Conservation (phyloP, 2,113 vertebrate species). For the Steatornis caripensis region DNA sequence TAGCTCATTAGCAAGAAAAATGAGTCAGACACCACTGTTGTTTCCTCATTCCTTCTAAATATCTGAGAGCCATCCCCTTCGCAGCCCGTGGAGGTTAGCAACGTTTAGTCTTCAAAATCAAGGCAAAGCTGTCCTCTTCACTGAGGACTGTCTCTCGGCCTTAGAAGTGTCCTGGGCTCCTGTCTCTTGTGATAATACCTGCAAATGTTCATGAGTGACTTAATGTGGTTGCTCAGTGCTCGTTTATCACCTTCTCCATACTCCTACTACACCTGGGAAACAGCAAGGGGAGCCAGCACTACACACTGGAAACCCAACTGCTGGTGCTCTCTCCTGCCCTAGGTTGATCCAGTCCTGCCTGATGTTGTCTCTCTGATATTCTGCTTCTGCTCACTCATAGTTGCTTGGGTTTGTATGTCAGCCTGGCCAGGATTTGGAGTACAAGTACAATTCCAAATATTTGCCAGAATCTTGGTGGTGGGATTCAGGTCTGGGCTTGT, state of each 20-base stretch:
- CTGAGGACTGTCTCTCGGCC: not conserved
- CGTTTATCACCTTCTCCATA: not conserved
- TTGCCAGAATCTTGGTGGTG: not conserved
- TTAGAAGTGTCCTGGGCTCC: not conserved
- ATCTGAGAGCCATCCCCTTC: constrained; percentile 38
- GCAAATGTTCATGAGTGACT: not conserved
- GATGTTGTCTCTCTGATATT: not conserved
- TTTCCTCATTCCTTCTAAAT: constrained; percentile 47
- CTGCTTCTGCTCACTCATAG: not conserved
- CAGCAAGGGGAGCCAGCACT: not conserved
- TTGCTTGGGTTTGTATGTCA: not conserved
- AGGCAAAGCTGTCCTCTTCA: not conserved
- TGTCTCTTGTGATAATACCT: not conserved
- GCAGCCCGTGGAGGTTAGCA: not conserved
- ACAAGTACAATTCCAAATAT: not conserved
- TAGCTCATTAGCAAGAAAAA: constrained; percentile 72
- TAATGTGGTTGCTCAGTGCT: not conserved
- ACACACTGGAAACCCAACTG: not conserved
- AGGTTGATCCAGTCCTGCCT: not conserved
- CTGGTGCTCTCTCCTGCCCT: not conserved
- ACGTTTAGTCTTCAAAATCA: not conserved
- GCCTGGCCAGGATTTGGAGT: not conserved
- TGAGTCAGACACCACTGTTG: constrained; percentile 34
- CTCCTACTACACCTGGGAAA: not conserved
- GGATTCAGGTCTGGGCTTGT: not conserved